Conservation (phyloP, 1,140 invertebrate species). For the Saccostrea glomerata region DNA sequence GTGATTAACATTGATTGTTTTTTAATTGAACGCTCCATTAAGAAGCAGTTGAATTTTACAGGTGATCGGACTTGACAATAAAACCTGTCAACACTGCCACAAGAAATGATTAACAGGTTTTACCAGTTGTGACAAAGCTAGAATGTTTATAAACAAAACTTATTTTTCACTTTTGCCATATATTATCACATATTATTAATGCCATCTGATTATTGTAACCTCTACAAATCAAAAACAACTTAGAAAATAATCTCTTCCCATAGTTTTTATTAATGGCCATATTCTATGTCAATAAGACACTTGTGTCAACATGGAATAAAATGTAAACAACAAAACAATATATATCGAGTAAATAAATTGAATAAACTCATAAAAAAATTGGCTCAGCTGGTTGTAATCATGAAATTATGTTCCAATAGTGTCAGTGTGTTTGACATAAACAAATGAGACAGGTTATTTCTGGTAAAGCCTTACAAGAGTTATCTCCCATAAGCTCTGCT, state of each 20-base stretch:
- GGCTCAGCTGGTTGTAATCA: too few species aligned
- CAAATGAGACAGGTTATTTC: too few species aligned
- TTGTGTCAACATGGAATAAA: not conserved
- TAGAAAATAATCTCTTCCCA: not conserved
- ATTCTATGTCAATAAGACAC: not conserved
- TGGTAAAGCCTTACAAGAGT: not conserved
- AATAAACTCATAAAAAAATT: not conserved
- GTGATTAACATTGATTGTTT: slow-evolving; percentile 26
- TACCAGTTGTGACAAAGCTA: not conserved
- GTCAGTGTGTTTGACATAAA: too few species aligned
- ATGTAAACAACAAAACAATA: not conserved
- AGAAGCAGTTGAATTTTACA: slow-evolving; percentile 25
- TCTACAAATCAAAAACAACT: not conserved
- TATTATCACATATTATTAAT: not conserved
- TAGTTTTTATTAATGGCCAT: slow-evolving; percentile 14
- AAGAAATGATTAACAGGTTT: not conserved
- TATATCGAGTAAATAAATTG: not conserved
- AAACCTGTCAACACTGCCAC: slow-evolving; percentile 18
- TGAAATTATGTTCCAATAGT: too few species aligned
- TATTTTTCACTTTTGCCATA: not conserved
- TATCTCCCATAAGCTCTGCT: not conserved
- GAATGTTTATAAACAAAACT: not conserved
- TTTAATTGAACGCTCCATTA: slow-evolving; percentile 14
- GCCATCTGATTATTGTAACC: not conserved
- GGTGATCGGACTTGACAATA: not conserved